phyloP scores from a whole-genome alignment of 2,113 vertebrate species.

The Megaceryle torquata region DNA sequence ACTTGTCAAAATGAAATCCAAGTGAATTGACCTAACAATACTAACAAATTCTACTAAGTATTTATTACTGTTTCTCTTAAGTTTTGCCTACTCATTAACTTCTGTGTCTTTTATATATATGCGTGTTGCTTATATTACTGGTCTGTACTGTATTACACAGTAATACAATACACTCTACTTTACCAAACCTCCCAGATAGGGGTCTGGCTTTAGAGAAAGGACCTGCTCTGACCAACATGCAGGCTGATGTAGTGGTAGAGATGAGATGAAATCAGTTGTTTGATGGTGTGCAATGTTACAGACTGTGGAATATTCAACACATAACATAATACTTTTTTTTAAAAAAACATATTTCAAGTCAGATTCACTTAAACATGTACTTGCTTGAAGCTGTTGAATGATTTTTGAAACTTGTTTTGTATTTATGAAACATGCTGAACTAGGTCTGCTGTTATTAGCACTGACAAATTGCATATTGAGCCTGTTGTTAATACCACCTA shows the following conservation, averaged over 20 bases:
- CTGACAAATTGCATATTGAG: neutral
- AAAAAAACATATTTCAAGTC: neutral
- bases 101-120: neutral
- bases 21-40: neutral
- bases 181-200: neutral
- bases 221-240: accelerated
- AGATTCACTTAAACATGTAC: neutral
- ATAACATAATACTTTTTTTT: neutral
- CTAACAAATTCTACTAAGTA: neutral
- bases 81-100: neutral
- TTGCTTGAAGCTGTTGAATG: neutral
- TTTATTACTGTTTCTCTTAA: neutral
- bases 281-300: neutral
- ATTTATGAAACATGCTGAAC: neutral
- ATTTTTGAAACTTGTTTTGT: neutral
- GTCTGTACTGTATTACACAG: neutral
- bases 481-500: neutral
- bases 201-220: neutral
- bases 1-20: neutral
- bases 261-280: neutral
- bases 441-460: neutral
- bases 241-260: neutral
- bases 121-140: neutral
- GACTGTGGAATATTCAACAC: neutral
- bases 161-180: neutral